Conservation (phyloP, 2,113 vertebrate genomes). For the Haplochromis burtoni region DNA sequence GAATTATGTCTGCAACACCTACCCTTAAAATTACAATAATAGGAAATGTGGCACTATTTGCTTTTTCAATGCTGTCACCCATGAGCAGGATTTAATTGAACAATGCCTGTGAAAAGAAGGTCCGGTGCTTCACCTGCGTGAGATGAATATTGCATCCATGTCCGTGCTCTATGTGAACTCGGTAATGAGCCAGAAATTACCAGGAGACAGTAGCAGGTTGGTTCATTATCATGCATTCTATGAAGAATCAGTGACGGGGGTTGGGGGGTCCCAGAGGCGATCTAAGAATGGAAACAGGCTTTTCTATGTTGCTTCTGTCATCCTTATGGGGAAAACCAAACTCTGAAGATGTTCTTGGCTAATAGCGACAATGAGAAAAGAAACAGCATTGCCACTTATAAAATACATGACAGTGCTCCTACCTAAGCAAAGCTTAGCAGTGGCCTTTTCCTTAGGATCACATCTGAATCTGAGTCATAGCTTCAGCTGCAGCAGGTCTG, state of each 20-base stretch:
- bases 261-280: slow-evolving; percentile 6
- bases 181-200: slow-evolving; percentile 36
- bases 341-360: neutral
- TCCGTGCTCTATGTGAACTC: slow-evolving; percentile 4
- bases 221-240: slow-evolving; percentile 48
- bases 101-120: slow-evolving; percentile 6
- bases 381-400: neutral
- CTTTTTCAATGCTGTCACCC: neutral
- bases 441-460: neutral
- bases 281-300: slow-evolving; percentile 5
- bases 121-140: slow-evolving; percentile 10
- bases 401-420: neutral
- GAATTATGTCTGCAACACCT: neutral
- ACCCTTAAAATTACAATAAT: neutral
- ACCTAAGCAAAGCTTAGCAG: neutral
- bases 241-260: slow-evolving; percentile 13
- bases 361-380: neutral
- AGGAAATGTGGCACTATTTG: neutral
- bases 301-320: neutral
- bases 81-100: slow-evolving; percentile 36
- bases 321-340: neutral
- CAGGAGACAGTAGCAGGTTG: neutral
- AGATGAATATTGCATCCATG: slow-evolving; percentile 29
- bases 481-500: neutral
- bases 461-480: neutral